Base-by-base conservation (phyloP, 2,113 vertebrate species). In the Egretta garzetta region DNA sequence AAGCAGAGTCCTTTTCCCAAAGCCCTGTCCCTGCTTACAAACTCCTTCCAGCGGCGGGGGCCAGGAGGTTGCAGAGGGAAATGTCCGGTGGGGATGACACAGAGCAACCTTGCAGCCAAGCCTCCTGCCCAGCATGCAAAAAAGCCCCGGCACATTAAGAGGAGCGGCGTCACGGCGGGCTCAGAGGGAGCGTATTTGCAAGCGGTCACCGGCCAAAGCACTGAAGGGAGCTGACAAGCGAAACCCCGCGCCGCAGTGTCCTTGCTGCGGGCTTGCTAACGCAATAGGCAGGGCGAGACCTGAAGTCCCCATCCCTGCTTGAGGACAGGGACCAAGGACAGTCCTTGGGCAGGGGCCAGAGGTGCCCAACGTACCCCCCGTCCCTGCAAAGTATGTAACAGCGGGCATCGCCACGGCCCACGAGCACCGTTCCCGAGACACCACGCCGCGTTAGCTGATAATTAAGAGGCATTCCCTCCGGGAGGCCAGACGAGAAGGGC, bases 91-190 rank as follows among this genome's bases (percentile, higher is more conserved):
- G 28, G 39, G 39, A 39, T 10, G 39, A 39, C 39, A 39, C 17
- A 50, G 30, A 64, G 21, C 33, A 26, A 20, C 5, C 49, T 39
- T 32, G 32, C 30, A 24, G 14, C 28, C 41, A 4, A 26, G 9
- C 10, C 68, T 17, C 33, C 89, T n/a, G 55, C 45, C 39, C 4
- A 24, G n/a, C 12, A 10, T 0, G 14, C 45, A 37, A 20, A 68
- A 55, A 55, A 53, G 32, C 60, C 70, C 1, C 9, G 1, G 8
- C 0, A 18, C 21, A 1, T 0, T 1, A 3, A 10, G 21, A 27
- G 71, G 10, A 52, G 14, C 39, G 4, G 68, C 0, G 0, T 3
- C 81, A 5, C 56, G 2, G 52, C 0, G 1, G 77, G 68, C 43
- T 43, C 62, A 7, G 58, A 22, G 67, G 9, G 32, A 63, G 27